Evolutionary conservation across 23 tunicate genomes (phyloP).

Genomic region (Styela plicata): DNA sequence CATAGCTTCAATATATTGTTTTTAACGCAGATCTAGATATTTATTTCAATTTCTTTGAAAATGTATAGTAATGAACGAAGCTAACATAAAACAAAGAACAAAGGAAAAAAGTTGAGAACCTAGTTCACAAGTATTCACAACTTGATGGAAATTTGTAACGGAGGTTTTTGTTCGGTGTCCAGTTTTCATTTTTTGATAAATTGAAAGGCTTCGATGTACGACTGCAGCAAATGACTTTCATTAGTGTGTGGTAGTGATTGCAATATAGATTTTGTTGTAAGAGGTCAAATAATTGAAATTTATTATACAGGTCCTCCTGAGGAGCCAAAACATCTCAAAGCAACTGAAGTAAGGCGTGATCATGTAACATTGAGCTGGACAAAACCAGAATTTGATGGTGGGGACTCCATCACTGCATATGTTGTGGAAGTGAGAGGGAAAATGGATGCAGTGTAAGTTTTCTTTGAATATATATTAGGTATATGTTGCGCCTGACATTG

Average conservation of each 20-base stretch:
- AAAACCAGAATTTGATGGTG: constrained; percentile 38
- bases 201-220: constrained; percentile 21
- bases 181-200: no score
- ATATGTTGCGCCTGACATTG: no score
- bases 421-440: constrained; percentile 28
- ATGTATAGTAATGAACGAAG: no score
- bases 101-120: no score
- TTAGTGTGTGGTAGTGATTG: no score
- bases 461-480: no score
- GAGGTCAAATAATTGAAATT: neutral
- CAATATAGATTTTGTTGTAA: no score
- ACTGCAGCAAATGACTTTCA: neutral
- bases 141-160: no score
- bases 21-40: neutral
- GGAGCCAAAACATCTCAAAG: neutral
- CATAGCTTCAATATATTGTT: neutral
- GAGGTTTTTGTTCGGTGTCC: no score
- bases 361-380: constrained; percentile 24
- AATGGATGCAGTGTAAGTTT: constrained; percentile 28
- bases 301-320: constrained; percentile 23
- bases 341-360: neutral
- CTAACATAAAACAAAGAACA: no score
- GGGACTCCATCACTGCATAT: constrained; percentile 20
- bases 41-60: neutral
- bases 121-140: no score